These are phyloP conservation scores for Pipistrellus kuhlii DNA, from an alignment of 2,797 vertebrate genomes.

Conservation along the genomic window DNA sequence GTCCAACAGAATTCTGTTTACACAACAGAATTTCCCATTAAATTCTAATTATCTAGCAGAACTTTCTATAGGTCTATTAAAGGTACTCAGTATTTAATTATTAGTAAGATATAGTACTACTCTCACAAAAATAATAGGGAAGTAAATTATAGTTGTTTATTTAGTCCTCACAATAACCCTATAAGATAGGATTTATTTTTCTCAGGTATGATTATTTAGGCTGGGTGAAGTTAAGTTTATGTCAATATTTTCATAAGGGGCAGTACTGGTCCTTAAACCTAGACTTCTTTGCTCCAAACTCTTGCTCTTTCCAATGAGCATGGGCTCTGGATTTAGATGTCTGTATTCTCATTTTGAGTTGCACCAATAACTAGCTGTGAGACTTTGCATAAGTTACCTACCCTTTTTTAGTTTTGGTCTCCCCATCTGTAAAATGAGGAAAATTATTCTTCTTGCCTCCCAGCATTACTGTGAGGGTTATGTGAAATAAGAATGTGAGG, in stretches of 20 bases:
- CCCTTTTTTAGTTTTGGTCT: neutral
- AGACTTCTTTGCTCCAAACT: neutral
- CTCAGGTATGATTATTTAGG: neutral
- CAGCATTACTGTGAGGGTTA: neutral
- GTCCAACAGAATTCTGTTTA: neutral
- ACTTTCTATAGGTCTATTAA: conserved; percentile 19
- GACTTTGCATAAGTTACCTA: neutral
- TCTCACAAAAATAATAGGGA: neutral
- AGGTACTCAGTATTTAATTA: neutral
- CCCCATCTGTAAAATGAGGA: neutral
- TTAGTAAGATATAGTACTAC: neutral
- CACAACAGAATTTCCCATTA: conserved; percentile 30
- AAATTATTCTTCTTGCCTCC: neutral
- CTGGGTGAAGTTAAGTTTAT: neutral
- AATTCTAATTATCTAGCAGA: neutral
- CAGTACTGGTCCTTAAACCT: neutral
- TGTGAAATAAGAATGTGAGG: neutral
- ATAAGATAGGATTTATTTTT: conserved; percentile 29
- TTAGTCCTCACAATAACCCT: conserved; percentile 3
- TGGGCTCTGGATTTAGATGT: neutral
- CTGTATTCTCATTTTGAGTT: neutral
- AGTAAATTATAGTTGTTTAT: conserved; percentile 17
- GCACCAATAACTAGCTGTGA: neutral
- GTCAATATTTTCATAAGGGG: neutral
- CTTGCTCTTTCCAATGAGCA: neutral